These are phyloP conservation scores for Ptilonorhynchus violaceus DNA, from an alignment of 2,113 vertebrate genomes.

Conservation along the genomic window DNA sequence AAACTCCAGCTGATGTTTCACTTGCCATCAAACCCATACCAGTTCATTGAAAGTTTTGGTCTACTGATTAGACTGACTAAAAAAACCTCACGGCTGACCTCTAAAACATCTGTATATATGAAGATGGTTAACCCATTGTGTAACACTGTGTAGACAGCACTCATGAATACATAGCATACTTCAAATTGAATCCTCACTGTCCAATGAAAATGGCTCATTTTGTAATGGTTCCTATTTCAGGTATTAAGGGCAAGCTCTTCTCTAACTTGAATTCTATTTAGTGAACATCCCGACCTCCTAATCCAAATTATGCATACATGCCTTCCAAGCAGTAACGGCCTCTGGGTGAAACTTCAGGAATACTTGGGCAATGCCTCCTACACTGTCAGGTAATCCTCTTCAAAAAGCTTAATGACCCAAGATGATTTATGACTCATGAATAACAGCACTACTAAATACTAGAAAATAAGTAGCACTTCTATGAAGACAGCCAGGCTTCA, in stretches of 20 bases:
- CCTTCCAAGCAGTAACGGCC: background rate
- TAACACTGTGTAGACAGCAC: background rate
- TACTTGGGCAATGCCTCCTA: background rate
- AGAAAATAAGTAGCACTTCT: background rate
- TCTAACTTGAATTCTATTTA: background rate
- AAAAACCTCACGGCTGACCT: background rate
- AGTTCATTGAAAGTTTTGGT: background rate
- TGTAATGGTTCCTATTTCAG: background rate
- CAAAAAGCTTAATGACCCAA: background rate
- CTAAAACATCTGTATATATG: background rate
- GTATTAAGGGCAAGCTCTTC: background rate
- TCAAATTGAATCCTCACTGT: background rate
- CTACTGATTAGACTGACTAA: background rate
- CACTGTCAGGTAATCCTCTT: background rate
- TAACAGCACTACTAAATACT: background rate
- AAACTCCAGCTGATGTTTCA: background rate
- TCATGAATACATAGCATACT: background rate
- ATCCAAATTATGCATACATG: background rate
- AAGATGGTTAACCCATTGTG: background rate
- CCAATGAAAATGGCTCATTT: background rate
- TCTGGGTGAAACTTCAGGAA: background rate
- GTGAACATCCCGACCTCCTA: background rate
- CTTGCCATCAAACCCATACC: background rate
- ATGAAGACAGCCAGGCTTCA: background rate
- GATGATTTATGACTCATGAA: background rate